Base-by-base conservation (phyloP, 2,888 invertebrate species). In the Agrotis clavis region DNA sequence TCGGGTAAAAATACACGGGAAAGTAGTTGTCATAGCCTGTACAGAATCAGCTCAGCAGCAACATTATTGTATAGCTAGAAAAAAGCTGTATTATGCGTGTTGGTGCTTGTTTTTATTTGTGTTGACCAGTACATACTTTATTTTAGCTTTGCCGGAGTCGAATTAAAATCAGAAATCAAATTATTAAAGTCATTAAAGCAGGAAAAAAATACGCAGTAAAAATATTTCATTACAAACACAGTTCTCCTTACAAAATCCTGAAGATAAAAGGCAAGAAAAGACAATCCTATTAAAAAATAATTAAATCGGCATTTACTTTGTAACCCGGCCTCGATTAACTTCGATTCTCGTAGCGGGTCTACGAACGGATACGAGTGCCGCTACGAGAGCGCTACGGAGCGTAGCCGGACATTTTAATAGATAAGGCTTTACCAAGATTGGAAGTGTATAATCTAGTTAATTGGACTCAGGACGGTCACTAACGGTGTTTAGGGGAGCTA, bases 351-450 rank as follows among this genome's bases (percentile, higher is more conserved):
- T 84, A 84, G 82, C 67, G 41, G 19, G 60, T 72, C 84, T 84
- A 83, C 81, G 66, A 75, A 59, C 56, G 59, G 69, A 79, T 81
- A 83, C 81, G 83, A 47, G 59, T 13, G 59, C 13, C 16, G 70
- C 70, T 82, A 74, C 81, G 78, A 50, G 41, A 79, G 67, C 82
- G 82, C 78, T 79, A 64, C 74, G 3, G n/a, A 11, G 21, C 74
- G 83, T 81, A 83, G 83, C 71, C n/a, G 71, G 69, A 64, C 63
- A 78, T 67, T 77, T 83, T 69, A 83, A 77, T 74, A 77, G 69
- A 77, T 56, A 70, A 71, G 72, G 68, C 51, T 84, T 80, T 71
- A 72, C 51, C 66, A 67, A 57, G 70, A 84, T 81, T 77, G 71
- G 67, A 72, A 68, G 11, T 61, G 65, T 62, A 66, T 71, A 77